Base-by-base conservation (phyloP, 1,140 invertebrate genomes). In the Diachasmimorpha longicaudata region DNA sequence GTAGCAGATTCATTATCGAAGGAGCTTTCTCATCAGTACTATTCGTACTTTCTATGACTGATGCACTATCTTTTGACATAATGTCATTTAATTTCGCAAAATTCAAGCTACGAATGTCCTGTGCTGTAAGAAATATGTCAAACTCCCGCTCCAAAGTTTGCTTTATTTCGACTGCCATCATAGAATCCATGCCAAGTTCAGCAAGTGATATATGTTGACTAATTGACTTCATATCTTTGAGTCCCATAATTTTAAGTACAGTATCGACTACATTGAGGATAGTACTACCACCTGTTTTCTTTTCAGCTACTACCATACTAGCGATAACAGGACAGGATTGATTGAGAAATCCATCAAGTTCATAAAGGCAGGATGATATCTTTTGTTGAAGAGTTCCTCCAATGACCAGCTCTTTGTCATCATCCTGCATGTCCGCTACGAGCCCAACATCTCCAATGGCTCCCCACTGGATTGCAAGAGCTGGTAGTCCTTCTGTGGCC, bases 91-190 rank as follows among this genome's bases (percentile, higher is more conserved):
- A 84, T 78, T 92, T 91, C 0, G 85, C 82, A 21, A 92, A 88
- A 11, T 89, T 87, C 85, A 94, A 81, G 16, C 85, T 82, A 71
- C 94, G 87, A 66, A 96, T 93, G 78, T 95, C 94, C 78, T 93
- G 91, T 67, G 93, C 91, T 0, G 93, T 91, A 5, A 95, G 83
- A 58, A 91, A 91, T 11, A 95, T 83, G 78, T 94, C 93, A 82
- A 92, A 95, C 77, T 95, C 93, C 72, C 93, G 85, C 84, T 96
- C 94, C 0, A 96, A 81, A 0, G 92, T 92, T 81, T 95, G 94
- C 81, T 95, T 94, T 55, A 96, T 93, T 86, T 96, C 94, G 0
- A 95, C 93, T 16, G 92, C 93, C 94, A 96, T 95, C 86, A 96
- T 91, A 0, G 94, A 95, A 81, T 96, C 95, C 87, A 96, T 92